Evolutionary conservation across 2,888 invertebrate species (phyloP).

Genomic region (Himalopsyche japonica): DNA sequence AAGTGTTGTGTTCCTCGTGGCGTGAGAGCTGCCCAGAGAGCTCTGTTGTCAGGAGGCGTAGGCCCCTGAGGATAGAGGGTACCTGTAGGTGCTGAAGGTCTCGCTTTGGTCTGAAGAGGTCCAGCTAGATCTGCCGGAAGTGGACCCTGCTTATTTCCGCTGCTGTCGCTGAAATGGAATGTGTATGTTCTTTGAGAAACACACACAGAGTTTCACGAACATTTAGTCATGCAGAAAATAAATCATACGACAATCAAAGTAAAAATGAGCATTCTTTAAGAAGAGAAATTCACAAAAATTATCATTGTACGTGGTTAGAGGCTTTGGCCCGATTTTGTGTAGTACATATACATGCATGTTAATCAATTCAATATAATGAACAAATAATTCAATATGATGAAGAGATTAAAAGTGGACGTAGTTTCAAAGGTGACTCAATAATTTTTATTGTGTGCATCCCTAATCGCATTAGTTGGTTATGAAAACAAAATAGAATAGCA

Average conservation of each 20-base stretch:
- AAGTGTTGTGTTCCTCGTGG: conserved; percentile 81
- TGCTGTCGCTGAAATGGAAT: conserved; percentile 41
- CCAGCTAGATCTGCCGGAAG: conserved; percentile 37
- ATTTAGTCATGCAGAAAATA: conserved; percentile 40
- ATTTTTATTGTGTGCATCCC: too few species aligned
- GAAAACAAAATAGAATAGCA: too few species aligned
- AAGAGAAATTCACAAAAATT: background rate
- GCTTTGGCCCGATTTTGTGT: background rate
- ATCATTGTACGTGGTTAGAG: background rate
- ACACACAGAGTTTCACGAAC: conserved; percentile 37
- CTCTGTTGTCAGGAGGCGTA: conserved; percentile 53
- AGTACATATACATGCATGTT: background rate
- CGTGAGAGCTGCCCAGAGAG: conserved; percentile 83
- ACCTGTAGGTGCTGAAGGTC: conserved; percentile 53
- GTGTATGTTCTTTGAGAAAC: conserved; percentile 47
- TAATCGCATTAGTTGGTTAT: too few species aligned
- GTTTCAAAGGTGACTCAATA: too few species aligned
- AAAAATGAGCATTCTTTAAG: background rate
- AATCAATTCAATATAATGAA: background rate
- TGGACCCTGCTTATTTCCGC: conserved; percentile 38
- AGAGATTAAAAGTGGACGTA: too few species aligned
- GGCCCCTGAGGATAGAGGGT: conserved; percentile 45
- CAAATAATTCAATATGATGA: too few species aligned
- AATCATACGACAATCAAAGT: background rate
- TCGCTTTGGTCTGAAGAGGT: conserved; percentile 35